phyloP scores from a whole-genome alignment of 2,113 vertebrate genomes.

The Rallus limicola region DNA sequence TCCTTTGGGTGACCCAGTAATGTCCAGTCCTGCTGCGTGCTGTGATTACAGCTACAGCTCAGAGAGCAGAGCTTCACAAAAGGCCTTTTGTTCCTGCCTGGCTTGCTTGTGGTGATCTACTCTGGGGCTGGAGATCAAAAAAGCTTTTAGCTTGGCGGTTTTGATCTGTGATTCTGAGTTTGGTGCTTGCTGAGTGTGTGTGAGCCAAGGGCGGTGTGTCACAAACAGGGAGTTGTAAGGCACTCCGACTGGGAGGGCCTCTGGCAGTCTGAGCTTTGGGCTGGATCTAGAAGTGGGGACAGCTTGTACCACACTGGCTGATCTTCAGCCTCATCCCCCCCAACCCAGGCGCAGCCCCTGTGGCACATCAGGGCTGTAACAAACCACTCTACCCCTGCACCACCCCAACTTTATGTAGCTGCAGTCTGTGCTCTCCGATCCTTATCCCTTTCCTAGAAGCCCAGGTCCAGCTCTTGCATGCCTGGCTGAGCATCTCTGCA shows the following conservation, averaged over 20 bases:
- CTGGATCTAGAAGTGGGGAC: neutral
- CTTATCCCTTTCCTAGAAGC: neutral
- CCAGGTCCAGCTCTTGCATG: neutral
- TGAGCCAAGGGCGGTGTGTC: neutral
- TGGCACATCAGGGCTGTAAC: neutral
- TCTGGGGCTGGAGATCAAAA: neutral
- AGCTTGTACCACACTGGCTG: neutral
- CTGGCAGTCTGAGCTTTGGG: neutral
- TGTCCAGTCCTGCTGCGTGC: neutral
- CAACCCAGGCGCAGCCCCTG: neutral
- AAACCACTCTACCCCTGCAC: fast-evolving
- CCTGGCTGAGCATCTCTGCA: neutral
- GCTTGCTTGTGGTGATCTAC: neutral
- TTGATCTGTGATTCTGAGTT: fast-evolving
- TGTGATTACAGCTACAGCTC: neutral
- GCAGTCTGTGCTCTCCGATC: neutral
- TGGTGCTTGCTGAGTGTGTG: fast-evolving
- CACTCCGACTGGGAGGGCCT: neutral
- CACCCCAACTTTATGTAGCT: neutral
- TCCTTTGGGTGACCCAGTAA: neutral
- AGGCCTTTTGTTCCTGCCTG: neutral
- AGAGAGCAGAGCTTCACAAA: neutral
- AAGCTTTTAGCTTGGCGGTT: neutral
- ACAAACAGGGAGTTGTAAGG: neutral
- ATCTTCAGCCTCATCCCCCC: neutral